phyloP scores from a whole-genome alignment of 2,113 vertebrate genomes.

The Andinoacara biseriatus region DNA sequence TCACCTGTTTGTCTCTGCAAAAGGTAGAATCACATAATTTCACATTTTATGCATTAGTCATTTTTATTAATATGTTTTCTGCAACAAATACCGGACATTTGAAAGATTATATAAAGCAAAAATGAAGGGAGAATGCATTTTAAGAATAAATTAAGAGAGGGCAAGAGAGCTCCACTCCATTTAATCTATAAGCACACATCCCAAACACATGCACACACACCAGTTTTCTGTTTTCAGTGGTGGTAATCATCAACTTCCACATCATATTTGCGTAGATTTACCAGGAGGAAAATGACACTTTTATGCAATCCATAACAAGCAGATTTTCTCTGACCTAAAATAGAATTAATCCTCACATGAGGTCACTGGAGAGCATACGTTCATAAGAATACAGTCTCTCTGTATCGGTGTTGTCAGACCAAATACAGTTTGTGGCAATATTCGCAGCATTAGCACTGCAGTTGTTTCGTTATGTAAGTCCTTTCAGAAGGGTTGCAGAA shows the following conservation, averaged over 20 bases:
- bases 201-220: neutral
- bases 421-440: slow-evolving; percentile 28
- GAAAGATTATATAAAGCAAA: neutral
- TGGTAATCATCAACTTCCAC: slow-evolving; percentile 27
- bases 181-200: slow-evolving; percentile 6
- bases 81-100: neutral
- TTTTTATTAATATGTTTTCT: neutral
- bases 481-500: slow-evolving; percentile 59
- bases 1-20: neutral
- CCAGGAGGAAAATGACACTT: slow-evolving; percentile 34
- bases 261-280: slow-evolving; percentile 30
- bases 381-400: slow-evolving; percentile 5
- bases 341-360: slow-evolving; percentile 54
- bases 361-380: slow-evolving; percentile 37
- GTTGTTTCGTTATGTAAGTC: slow-evolving; percentile 58
- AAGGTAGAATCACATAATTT: neutral
- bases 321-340: slow-evolving; percentile 61
- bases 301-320: slow-evolving; percentile 56
- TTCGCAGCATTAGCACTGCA: slow-evolving; percentile 46
- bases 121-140: neutral
- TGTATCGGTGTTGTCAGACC: slow-evolving; percentile 18
- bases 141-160: neutral
- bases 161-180: neutral
- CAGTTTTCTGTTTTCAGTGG: neutral
- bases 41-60: neutral